phyloP scores from a whole-genome alignment of 2,797 vertebrate species.

The Myotis myotis region DNA sequence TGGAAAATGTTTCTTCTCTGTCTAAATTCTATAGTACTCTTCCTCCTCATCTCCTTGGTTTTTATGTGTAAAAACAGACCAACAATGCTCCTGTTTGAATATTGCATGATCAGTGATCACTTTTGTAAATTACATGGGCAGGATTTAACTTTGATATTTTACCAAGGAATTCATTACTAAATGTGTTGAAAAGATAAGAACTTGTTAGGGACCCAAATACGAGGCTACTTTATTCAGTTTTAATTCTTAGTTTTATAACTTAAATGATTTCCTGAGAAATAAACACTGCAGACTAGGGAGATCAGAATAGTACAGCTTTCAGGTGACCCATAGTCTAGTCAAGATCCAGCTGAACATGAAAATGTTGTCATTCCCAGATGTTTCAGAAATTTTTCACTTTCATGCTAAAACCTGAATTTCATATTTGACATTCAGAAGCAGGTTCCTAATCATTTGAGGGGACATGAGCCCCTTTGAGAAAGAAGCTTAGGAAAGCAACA shows the following conservation, averaged over 20 bases:
- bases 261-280: constrained; percentile 31
- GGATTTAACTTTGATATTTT: constrained; percentile 46
- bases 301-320: not conserved
- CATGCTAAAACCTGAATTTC: constrained; percentile 32
- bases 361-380: constrained; percentile 25
- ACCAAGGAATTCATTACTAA: constrained; percentile 42
- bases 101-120: not conserved
- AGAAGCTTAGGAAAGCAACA: not conserved
- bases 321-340: not conserved
- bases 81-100: not conserved
- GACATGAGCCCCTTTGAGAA: not conserved
- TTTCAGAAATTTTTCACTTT: constrained; percentile 38
- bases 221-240: constrained; percentile 24
- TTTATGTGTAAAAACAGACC: constrained; percentile 6
- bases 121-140: constrained; percentile 58
- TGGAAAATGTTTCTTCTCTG: constrained; percentile 41
- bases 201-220: constrained; percentile 17
- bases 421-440: constrained; percentile 44
- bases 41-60: not conserved
- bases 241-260: constrained; percentile 39
- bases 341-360: constrained; percentile 24
- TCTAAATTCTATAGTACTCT: not conserved
- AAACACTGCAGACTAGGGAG: not conserved
- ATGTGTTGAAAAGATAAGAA: constrained; percentile 9
- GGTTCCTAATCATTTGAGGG: not conserved